Evolutionary conservation across 2,797 vertebrate species (phyloP), one percentile per base, ranked within the genome.

Genomic region (Melanogrammus aeglefinus): DNA sequence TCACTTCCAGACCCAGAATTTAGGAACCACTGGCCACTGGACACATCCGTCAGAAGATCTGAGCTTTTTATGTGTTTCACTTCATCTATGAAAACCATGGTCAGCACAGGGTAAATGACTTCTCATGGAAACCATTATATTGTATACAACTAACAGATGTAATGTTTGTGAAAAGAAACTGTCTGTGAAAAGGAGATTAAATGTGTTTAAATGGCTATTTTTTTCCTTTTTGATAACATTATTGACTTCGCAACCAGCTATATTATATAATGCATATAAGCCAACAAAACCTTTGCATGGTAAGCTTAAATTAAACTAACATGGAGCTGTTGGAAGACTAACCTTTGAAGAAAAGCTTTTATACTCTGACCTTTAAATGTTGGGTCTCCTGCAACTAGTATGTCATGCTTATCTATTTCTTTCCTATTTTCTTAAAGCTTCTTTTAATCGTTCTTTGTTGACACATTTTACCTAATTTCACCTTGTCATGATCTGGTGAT

Each of bases 1-100:
- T 36, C 5, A 39, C 2, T 24, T 24, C 24, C n/a, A 31, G 77
- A 41, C 24, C n/a, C 31, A 27, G n/a, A 10, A 24, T 31, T 24
- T 27, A 31, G 69, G 6, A 31, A 35, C 6, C 33, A 71, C 72
- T n/a, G 14, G 13, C 47, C n/a, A 31, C 51, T 76, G n/a, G 27
- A 79, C 6, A 7, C 35, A 66, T 41, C 70, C 47, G 13, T n/a
- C 57, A 79, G 39, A 79, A 33, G 9, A 44, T 31, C 75, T 24
- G 36, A 71, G 31, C 75, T 33, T 16, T 39, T 36, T 31, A 6
- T 16, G 4, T 21, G 41, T 24, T 70, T 38, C 70, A n/a, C 31
- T 33, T 72, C 69, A 1, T 27, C 27, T 12, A 0, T 14, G 70
- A 18, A 72, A 29, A 31, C 70, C 27, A 41, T 3, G 13, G 44